Evolutionary conservation across 1,140 invertebrate genomes (phyloP), one percentile per base, ranked within the genome.

Genomic region (Bombus vancouverensis): DNA sequence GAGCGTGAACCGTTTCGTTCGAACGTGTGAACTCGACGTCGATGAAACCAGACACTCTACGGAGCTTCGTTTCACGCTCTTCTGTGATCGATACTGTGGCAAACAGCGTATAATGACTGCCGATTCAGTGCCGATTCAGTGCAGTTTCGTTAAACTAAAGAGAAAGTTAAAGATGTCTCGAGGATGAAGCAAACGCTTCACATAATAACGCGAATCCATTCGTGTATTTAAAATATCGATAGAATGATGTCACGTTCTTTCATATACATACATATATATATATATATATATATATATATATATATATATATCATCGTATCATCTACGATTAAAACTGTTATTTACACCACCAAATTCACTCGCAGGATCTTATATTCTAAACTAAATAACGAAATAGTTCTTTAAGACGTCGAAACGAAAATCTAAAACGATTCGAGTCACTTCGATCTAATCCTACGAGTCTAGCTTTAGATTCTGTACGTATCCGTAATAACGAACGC

Each of bases 1-100:
- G 37, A 62, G 75, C 90, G 18, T 84, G 91, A 92, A 93, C 91
- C 91, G 89, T 93, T 85, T 91, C 79, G 76, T 39, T 77, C 71
- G n/a, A 62, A 13, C 18, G 32, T 0, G 73, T 22, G 34, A 34
- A 75, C 15, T 53, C 18, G 13, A 47, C 71, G 22, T 47, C 71
- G 22, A 53, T 6, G 57, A 59, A 59, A 59, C 57, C 25, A 12
- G 9, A 25, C 57, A 0, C 59, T 62, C 59, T 13, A 15, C 65
- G n/a, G 0, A 66, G 65, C 13, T 8, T 34, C n/a, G n/a, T 66
- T 66, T 18, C 3, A 5, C 1, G 12, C 59, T n/a, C 28, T 62
- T 28, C 28, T 5, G 0, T 0, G 39, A 39, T n/a, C 39, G 39
- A 66, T 32, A 34, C 32, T 22, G 65, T 22, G 32, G 65, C 65